Base-by-base conservation (phyloP, 2,888 invertebrate species). In the Melinopterus prodromus region DNA sequence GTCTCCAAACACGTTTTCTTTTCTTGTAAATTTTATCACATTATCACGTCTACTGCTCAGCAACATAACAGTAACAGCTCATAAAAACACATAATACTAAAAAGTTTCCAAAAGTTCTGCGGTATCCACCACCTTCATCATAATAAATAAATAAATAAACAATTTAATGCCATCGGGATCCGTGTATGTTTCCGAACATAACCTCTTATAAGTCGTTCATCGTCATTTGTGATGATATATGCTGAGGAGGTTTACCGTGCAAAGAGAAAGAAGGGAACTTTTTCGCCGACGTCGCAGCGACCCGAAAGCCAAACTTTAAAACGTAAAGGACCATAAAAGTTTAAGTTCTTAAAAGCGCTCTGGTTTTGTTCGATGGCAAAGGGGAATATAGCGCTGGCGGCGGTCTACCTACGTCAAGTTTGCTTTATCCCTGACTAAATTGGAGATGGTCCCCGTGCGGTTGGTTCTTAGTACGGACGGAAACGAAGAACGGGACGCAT, bases 151-250 rank as follows among this genome's bases (percentile, higher is more conserved):
- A 53, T 53, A 53, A 53, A 53, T 53, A 53, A 53, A 53, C 12
- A 53, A 53, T 2, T 53, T 53, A 7, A 53, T 12, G 12, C 12
- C 53, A 53, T 53, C 53, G 53, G 53, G 12, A 53, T 53, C 53
- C 53, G 12, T 53, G 53, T 53, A 53, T 12, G 53, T 53, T 1
- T 1, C 9, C 53, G 53, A 53, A 53, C 53, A 53, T 53, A 9
- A 53, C 53, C 53, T 53, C 53, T 53, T 12, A 12, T 53, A 53
- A 53, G 53, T 53, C 53, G 53, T 53, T 3, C 53, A 53, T 53
- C 53, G 53, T 53, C 53, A 53, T 53, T 53, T 53, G 53, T 53
- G 53, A 53, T 53, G 53, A 53, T 53, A 53, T 53, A 53, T 53
- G 53, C 12, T 53, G 53, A 53, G 53, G 9, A 53, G 53, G 2